A percentile compares a stretch with the other conserved stretches of the same genome.
Conservation (phyloP, 2,888 invertebrate genomes). For the Agrotis segetum region DNA sequence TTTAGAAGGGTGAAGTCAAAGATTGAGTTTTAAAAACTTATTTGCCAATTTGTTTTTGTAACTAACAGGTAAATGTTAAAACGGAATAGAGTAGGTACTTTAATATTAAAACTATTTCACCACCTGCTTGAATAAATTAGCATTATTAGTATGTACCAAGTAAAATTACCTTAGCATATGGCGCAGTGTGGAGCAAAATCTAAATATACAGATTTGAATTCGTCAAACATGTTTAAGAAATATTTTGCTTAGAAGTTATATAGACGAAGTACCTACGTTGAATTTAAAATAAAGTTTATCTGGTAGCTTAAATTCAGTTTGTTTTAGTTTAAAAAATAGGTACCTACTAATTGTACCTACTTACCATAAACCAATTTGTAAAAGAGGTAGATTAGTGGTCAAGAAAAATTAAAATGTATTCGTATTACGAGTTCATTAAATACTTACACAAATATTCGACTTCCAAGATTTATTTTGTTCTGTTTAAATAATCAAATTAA, state of each 20-base stretch:
- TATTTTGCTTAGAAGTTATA: background rate
- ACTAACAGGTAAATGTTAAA: background rate
- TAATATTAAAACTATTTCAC: background rate
- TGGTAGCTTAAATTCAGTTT: too few species aligned
- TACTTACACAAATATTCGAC: too few species aligned
- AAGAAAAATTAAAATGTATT: too few species aligned
- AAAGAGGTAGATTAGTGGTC: background rate
- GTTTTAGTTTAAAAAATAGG: too few species aligned
- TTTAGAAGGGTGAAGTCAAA: background rate
- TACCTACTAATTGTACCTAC: too few species aligned
- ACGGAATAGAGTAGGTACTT: background rate
- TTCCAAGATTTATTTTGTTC: too few species aligned
- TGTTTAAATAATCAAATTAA: too few species aligned
- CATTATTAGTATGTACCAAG: background rate
- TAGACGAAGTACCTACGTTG: background rate
- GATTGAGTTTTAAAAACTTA: background rate
- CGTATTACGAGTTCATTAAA: too few species aligned
- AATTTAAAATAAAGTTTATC: too few species aligned
- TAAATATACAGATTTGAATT: slow-evolving; percentile 7
- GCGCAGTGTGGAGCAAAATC: slow-evolving; percentile 6
- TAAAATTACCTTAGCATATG: slow-evolving; percentile 1
- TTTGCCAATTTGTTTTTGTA: background rate
- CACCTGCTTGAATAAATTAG: slow-evolving; percentile 12
- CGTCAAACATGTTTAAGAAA: background rate
- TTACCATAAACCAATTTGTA: background rate